Conservation (phyloP, 2,888 invertebrate species). For the Lapara coniferarum region DNA sequence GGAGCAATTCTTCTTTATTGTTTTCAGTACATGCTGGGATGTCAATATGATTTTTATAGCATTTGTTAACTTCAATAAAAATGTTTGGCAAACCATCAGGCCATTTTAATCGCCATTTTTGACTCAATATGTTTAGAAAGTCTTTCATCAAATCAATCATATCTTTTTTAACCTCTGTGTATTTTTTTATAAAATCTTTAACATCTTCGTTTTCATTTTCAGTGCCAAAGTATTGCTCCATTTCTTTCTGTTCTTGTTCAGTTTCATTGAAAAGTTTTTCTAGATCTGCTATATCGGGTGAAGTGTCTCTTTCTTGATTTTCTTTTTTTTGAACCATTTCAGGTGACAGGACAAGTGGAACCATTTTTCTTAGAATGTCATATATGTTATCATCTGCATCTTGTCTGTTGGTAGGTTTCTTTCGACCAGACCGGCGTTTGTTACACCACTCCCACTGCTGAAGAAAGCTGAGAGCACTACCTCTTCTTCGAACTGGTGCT, state of each 20-base stretch:
- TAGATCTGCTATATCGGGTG: conserved; percentile 85
- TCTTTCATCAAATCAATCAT: conserved; percentile 85
- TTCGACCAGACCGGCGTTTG: conserved; percentile 80
- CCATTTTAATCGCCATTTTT: conserved; percentile 87
- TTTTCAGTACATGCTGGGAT: conserved; percentile 67
- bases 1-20: conserved; percentile 61
- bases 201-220: conserved; percentile 86
- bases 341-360: conserved; percentile 84
- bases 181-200: conserved; percentile 84
- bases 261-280: conserved; percentile 85
- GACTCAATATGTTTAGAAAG: conserved; percentile 82
- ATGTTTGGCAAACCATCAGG: conserved; percentile 83
- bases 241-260: conserved; percentile 46
- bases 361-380: conserved; percentile 86
- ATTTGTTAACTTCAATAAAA: conserved; percentile 85
- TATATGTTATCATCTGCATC: conserved; percentile 86
- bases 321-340: conserved; percentile 67
- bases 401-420: conserved; percentile 81
- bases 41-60: conserved; percentile 76
- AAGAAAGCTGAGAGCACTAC: conserved; percentile 88
- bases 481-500: conserved; percentile 84
- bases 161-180: conserved; percentile 82
- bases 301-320: conserved; percentile 78
- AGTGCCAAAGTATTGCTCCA: conserved; percentile 85
- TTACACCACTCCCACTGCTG: conserved; percentile 92